A percentile compares a stretch with the other conserved stretches of the same genome.
These are phyloP conservation scores for Pteronotus mesoamericanus DNA, from an alignment of 2,797 vertebrate genomes.

Conservation along the genomic window DNA sequence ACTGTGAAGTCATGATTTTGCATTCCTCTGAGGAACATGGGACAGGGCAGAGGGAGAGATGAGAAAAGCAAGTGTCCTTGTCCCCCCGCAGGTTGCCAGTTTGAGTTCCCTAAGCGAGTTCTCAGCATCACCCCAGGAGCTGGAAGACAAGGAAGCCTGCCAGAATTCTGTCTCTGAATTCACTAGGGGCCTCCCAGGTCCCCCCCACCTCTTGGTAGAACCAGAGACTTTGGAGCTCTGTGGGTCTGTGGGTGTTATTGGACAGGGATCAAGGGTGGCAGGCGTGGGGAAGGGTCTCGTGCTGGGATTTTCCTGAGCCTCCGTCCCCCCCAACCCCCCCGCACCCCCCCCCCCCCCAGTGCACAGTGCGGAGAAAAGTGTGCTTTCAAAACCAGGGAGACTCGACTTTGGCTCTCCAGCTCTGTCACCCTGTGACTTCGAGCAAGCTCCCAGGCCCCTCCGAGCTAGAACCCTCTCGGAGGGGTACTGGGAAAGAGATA, in stretches of 20 bases:
- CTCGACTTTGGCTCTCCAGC: neutral
- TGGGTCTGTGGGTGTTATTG: neutral
- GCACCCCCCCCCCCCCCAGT: too few relatives aligned
- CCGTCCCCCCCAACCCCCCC: neutral
- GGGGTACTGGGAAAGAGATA: neutral
- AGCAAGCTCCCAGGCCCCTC: neutral
- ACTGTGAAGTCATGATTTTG: neutral
- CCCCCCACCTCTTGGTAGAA: neutral
- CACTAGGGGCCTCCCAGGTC: neutral
- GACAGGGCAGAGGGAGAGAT: neutral
- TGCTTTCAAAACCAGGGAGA: neutral
- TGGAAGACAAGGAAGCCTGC: neutral
- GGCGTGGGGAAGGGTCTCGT: neutral
- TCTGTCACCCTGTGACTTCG: neutral
- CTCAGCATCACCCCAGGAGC: neutral
- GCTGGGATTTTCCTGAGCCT: neutral
- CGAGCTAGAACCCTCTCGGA: neutral
- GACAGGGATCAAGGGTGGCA: neutral
- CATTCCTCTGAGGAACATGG: neutral
- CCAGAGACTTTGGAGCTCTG: neutral
- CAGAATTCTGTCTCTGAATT: neutral
- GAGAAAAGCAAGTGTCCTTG: neutral
- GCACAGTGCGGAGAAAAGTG: neutral
- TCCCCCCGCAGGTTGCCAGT: neutral
- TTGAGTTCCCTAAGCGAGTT: neutral